Percentiles rank a stretch among this genome's conserved stretches.
These are phyloP conservation scores for Ophioderma brevispina DNA, from an alignment of 35 echinoderm and acorn worm species.

Conservation along the genomic window DNA sequence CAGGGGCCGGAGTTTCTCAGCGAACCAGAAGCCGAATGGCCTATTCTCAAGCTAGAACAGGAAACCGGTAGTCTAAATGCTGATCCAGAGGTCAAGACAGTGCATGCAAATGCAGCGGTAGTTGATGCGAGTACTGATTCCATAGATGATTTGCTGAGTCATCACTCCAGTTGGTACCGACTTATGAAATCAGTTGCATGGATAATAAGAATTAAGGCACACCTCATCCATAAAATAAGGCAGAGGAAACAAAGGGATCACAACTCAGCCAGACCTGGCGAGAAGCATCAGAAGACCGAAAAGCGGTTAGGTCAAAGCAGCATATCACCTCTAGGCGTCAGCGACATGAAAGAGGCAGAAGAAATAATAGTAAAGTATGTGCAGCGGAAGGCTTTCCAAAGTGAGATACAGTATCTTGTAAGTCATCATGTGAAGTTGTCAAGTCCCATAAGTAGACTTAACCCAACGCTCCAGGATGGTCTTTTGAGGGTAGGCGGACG, in stretches of 20 bases:
- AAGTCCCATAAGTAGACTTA: conserved; percentile 13
- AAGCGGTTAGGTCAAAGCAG: too few species aligned
- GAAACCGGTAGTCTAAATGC: neutral
- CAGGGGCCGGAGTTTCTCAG: conserved; percentile 44
- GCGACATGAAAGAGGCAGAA: neutral
- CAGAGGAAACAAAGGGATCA: neutral
- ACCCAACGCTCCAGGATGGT: conserved; percentile 5
- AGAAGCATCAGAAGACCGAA: too few species aligned
- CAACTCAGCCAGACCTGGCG: neutral
- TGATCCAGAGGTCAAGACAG: conserved; percentile 38
- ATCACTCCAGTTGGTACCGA: conserved; percentile 14
- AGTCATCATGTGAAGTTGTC: conserved; percentile 10
- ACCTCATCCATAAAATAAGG: neutral
- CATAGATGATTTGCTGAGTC: neutral
- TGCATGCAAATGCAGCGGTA: neutral
- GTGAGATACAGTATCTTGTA: neutral
- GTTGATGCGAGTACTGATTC: neutral
- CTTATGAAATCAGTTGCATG: conserved; percentile 12
- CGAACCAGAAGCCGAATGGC: too few species aligned
- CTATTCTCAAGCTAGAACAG: too few species aligned
- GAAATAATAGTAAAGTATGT: neutral
- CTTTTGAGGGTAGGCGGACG: conserved; percentile 50
- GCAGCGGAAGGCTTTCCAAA: neutral
- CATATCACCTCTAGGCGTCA: neutral
- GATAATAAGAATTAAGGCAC: conserved; percentile 7